Base-by-base conservation (phyloP, 2,888 invertebrate genomes). In the Rutpela maculata region DNA sequence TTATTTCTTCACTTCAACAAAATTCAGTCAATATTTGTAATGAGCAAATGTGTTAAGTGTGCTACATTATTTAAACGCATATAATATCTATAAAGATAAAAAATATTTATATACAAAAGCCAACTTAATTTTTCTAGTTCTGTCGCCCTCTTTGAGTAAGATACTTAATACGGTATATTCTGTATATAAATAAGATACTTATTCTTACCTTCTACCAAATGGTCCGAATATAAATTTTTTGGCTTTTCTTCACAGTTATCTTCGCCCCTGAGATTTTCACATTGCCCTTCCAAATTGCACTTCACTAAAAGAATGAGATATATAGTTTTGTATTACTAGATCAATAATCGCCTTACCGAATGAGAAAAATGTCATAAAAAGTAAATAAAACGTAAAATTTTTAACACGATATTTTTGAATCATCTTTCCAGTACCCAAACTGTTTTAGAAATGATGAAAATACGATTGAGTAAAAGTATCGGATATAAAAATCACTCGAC, bases 401-500 rank as follows among this genome's bases (percentile, higher is more conserved):
- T 72, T 55, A 31, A 50, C n/a, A 72, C 55, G 15, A 62, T 38
- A 31, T 22, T 22, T 70, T 55, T 50, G 63, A 63, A 12, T n/a
- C 72, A 72, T 72, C 55, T 63, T 72, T 17, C 38, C 26, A n/a
- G n/a, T 43, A 72, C 26, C 63, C 55, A 72, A 55, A 63, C 55
- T 31, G 31, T n/a, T 31, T 50, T 43, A 10, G 50, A 55, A 72
- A 55, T 72, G 75, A 75, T 74, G 60, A 57, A 62, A 75, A 69
- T 77, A 43, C 56, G 55, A 78, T 60, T 43, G 67, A 76, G 81
- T 82, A 82, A 82, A 82, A 83, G 81, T 78, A 75, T 65, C 59
- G 69, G 77, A 76, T 71, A 77, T 59, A 63, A 50, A 76, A 79
- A 79, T 60, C 80, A 80, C n/a, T 79, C 78, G 72, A 82, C 79